A percentile compares a stretch with the other conserved stretches of the same genome.
These are phyloP conservation scores for Epizoanthus scotinus DNA, from an alignment of 92 coral and sea anemone genomes.

Conservation along the genomic window DNA sequence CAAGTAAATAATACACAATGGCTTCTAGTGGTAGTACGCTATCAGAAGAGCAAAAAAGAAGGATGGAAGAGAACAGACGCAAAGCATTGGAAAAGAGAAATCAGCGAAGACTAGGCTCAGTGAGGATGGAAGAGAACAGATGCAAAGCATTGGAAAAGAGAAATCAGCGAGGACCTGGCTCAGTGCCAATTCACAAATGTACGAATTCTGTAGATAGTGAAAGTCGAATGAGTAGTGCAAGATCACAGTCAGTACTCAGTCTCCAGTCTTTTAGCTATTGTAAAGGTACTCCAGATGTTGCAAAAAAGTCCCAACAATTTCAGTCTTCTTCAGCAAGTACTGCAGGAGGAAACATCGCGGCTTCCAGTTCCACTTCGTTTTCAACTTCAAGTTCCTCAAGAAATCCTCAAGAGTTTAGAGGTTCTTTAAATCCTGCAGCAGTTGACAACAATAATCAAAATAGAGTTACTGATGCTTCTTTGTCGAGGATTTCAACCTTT, in stretches of 20 bases:
- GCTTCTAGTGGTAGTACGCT: slow-evolving; percentile 59
- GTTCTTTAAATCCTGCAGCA: neutral
- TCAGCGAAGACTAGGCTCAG: slow-evolving; percentile 51
- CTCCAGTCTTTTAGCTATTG: neutral
- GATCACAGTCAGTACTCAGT: neutral
- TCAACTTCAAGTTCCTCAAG: too few relatives aligned
- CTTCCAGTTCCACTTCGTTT: too few relatives aligned
- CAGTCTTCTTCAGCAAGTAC: neutral
- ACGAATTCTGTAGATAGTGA: neutral
- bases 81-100: slow-evolving; percentile 94
- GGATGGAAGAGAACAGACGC: slow-evolving; percentile 93
- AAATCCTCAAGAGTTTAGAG: neutral
- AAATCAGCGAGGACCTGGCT: slow-evolving; percentile 60
- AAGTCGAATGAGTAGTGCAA: neutral
- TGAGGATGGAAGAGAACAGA: slow-evolving; percentile 95
- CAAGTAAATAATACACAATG: slow-evolving; percentile 32
- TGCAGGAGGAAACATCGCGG: neutral
- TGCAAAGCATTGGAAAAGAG: slow-evolving; percentile 92
- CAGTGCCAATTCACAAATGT: neutral
- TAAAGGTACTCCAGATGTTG: neutral
- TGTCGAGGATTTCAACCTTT: neutral
- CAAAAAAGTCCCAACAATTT: neutral
- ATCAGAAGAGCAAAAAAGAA: slow-evolving; percentile 83
- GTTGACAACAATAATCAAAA: neutral
- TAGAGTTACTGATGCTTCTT: neutral